Evolutionary conservation across 2,888 invertebrate genomes (phyloP).

Genomic region (Hyles lineata): DNA sequence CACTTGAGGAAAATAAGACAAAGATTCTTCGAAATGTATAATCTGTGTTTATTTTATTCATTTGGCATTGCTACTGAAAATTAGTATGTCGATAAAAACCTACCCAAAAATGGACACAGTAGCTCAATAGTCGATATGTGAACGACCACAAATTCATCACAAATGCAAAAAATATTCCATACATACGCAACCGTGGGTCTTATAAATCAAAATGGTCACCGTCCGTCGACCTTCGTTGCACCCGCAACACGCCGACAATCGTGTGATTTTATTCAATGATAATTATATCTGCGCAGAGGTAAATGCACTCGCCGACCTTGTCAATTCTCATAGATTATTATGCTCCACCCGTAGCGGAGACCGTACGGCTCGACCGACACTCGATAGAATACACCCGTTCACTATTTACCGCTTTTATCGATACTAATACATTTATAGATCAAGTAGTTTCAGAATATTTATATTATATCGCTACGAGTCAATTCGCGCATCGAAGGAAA

Average conservation of each 20-base stretch:
- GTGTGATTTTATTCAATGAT: constrained; percentile 36
- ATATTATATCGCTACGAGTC: no score
- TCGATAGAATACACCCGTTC: background rate
- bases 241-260: constrained; percentile 38
- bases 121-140: background rate
- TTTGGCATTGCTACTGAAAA: background rate
- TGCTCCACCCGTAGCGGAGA: constrained; percentile 15
- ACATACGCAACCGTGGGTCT: constrained; percentile 29
- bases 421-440: background rate
- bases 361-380: background rate
- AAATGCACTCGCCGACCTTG: constrained; percentile 28
- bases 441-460: background rate
- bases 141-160: background rate
- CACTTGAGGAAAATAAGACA: no score
- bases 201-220: constrained; percentile 36
- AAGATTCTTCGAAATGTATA: no score
- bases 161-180: constrained; percentile 5
- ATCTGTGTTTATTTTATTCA: no score
- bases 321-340: constrained; percentile 23
- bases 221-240: constrained; percentile 49
- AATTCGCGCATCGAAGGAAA: no score
- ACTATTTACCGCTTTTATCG: constrained; percentile 17
- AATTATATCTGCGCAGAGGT: constrained; percentile 30
- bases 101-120: background rate
- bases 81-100: background rate